phyloP scores from a whole-genome alignment of 2,113 vertebrate genomes.

The Percopsis transmontana region DNA sequence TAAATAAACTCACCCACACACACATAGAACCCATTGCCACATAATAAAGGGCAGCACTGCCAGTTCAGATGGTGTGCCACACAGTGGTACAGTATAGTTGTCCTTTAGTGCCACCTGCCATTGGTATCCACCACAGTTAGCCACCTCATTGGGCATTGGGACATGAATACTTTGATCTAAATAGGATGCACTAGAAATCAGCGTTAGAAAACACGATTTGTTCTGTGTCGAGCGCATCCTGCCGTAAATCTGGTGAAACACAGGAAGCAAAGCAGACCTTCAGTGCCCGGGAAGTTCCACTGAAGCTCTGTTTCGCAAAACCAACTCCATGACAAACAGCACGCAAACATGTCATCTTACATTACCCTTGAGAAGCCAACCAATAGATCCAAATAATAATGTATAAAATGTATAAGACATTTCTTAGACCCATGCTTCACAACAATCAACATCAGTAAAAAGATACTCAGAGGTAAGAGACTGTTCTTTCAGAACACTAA shows the following conservation, averaged over 20 bases:
- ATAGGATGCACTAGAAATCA: neutral
- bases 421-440: no score
- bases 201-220: no score
- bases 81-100: slow-evolving; percentile 12
- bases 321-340: slow-evolving; percentile 41
- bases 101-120: slow-evolving; percentile 55
- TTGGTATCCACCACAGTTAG: slow-evolving; percentile 17
- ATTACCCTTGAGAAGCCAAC: slow-evolving; percentile 54
- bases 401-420: no score
- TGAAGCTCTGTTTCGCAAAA: slow-evolving; percentile 28
- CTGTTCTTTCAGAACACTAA: no score
- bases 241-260: no score
- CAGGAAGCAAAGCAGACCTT: neutral
- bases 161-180: no score
- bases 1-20: neutral
- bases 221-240: no score
- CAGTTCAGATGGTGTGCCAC: neutral
- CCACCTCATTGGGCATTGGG: neutral
- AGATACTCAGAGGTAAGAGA: no score
- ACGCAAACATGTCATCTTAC: slow-evolving; percentile 63
- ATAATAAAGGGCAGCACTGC: neutral
- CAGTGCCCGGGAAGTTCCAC: slow-evolving; percentile 8
- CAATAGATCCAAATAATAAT: slow-evolving; percentile 26
- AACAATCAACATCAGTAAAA: no score
- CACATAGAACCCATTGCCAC: neutral